Evolutionary conservation across 2,888 invertebrate species (phyloP).

Genomic region (Sesamia inferens): DNA sequence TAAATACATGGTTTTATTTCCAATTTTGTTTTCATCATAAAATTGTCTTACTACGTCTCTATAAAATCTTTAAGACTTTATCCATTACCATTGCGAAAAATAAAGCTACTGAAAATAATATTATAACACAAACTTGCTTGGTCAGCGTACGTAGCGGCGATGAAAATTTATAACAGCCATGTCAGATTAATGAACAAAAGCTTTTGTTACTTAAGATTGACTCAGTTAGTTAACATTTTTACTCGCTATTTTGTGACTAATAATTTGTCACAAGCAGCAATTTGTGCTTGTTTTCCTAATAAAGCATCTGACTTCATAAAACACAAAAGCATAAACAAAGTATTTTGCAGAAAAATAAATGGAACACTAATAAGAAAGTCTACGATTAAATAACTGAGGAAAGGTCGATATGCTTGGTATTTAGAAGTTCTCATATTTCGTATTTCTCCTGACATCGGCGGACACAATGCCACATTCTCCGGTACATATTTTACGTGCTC

Average conservation of each 20-base stretch:
- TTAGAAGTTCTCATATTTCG: constrained; percentile 47
- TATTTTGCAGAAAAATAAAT: background rate
- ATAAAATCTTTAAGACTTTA: constrained; percentile 4
- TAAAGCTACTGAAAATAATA: constrained; percentile 8
- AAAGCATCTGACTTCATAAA: constrained; percentile 3
- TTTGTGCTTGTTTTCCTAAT: constrained; percentile 46
- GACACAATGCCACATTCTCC: constrained; percentile 58
- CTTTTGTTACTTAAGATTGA: constrained; percentile 51
- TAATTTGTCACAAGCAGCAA: constrained; percentile 37
- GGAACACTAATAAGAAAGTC: background rate
- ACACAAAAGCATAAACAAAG: background rate
- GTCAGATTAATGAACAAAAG: constrained; percentile 50
- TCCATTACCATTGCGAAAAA: constrained; percentile 24
- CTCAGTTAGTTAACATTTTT: constrained; percentile 52
- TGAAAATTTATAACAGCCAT: constrained; percentile 47
- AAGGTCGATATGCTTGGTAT: constrained; percentile 47
- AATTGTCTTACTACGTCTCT: constrained; percentile 22
- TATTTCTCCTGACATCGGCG: constrained; percentile 43
- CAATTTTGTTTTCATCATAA: constrained; percentile 49
- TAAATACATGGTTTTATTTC: constrained; percentile 49
- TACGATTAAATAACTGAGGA: constrained; percentile 32
- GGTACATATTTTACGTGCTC: constrained; percentile 61
- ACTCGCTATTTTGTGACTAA: constrained; percentile 37
- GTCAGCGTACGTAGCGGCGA: constrained; percentile 34
- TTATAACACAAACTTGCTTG: constrained; percentile 30